Conservation (phyloP, 2,888 invertebrate genomes). For the Tipula vernalis region DNA sequence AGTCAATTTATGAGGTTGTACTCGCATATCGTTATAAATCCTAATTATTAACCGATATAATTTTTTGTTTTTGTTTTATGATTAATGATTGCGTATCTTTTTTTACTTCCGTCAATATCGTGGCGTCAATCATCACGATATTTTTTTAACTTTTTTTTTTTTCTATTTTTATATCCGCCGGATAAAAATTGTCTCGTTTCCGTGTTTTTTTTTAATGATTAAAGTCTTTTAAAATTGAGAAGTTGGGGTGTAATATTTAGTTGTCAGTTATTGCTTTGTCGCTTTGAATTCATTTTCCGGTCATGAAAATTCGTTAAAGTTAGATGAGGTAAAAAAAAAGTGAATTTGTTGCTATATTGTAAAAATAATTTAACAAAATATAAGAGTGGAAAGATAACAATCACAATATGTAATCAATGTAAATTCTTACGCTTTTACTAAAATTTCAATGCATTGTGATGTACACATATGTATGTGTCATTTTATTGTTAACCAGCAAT, state of each 20-base stretch:
- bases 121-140: background rate
- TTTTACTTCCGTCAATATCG: background rate
- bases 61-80: background rate
- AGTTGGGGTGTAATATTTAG: background rate
- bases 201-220: background rate
- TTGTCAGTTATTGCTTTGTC: background rate
- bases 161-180: background rate
- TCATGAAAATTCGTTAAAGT: no score
- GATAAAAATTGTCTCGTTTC: background rate
- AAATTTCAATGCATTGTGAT: no score
- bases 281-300: background rate
- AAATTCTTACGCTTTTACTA: no score
- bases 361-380: no score
- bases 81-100: background rate
- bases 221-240: background rate
- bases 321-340: no score
- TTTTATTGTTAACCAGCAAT: no score
- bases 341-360: no score
- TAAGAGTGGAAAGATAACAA: no score
- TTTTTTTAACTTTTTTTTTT: background rate
- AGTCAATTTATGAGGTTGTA: background rate
- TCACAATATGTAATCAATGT: no score
- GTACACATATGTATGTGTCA: no score
- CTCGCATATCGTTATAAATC: background rate
- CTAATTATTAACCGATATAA: background rate